Base-by-base conservation (phyloP, 2,888 invertebrate species). In the Athalia rosae region DNA sequence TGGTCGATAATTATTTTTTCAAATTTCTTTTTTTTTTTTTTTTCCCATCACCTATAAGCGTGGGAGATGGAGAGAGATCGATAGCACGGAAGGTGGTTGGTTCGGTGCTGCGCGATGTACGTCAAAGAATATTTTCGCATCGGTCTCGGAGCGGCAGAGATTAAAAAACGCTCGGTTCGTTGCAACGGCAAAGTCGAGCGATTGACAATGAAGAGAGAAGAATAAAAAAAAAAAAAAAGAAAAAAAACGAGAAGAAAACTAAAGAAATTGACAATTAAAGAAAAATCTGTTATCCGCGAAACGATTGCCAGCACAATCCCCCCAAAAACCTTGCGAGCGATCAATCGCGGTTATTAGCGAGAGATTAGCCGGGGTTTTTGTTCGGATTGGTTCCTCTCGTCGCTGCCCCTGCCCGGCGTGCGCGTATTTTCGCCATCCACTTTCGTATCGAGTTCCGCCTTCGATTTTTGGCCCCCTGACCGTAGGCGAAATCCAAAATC, bases 271-370 rank as follows among this genome's bases (percentile, higher is more conserved):
- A 53, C 67, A 67, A 67, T 67, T 67, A 67, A 67, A 67, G n/a
- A 28, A 28, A 28, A 71, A 71, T 71, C 71, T 71, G 56, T 71
- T 71, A 71, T 71, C 71, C 71, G 58, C 41, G 58, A 15, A 58
- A 71, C 71, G 56, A 71, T 71, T 58, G 56, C 71, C 73, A 47
- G 50, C 73, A 73, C 61, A 76, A 79, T 79, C 53, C 53, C 62
- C 41, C n/a, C n/a, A n/a, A 59, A 66, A 77, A 77, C 41, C 69
- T 77, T 82, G 81, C n/a, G 83, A 83, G 85, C 86, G 85, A 89
- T 89, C 89, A 89, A 89, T 89, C 89, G 88, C 83, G 82, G 89
- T 89, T 89, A 89, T 89, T 89, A 89, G 89, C 86, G 83, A 83
- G 85, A 89, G 89, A 89, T 89, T 89, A 89, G n/a, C 88, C 86